Evolutionary conservation across 1,140 invertebrate species (phyloP).

Genomic region (Aleiodes sp.): DNA sequence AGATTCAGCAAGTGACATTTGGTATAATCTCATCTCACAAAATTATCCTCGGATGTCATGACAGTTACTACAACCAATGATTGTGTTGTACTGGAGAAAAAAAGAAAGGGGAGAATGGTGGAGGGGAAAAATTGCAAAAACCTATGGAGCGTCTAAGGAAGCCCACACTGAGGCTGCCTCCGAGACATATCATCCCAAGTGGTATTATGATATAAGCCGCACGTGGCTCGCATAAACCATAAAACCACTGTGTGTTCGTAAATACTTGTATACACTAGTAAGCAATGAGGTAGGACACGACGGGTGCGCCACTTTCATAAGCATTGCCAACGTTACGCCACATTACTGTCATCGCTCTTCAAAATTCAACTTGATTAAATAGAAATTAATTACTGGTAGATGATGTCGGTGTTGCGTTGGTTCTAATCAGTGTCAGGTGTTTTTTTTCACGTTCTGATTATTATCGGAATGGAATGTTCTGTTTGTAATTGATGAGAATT

Average conservation of each 20-base stretch:
- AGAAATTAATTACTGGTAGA: conserved; percentile 17
- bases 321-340: conserved; percentile 39
- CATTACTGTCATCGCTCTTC: conserved; percentile 48
- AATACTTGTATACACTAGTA: not conserved
- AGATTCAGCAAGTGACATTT: conserved; percentile 8
- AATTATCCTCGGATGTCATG: conserved; percentile 12
- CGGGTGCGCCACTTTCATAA: conserved; percentile 4
- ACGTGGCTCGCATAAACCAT: conserved; percentile 41
- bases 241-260: conserved; percentile 7
- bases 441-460: not conserved
- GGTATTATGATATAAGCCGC: conserved; percentile 52
- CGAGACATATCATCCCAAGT: conserved; percentile 36
- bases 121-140: not conserved
- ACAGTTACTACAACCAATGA: not conserved
- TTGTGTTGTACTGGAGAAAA: not conserved
- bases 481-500: no score
- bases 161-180: conserved; percentile 18
- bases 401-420: not conserved
- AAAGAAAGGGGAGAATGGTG: conserved; percentile 17
- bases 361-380: no score
- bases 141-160: not conserved
- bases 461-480: no score
- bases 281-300: not conserved
- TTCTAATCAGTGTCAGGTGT: not conserved
- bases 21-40: conserved; percentile 14